Evolutionary conservation across 2,888 invertebrate species (phyloP), one percentile per base, ranked within the genome.

Genomic region (Amiota mariae): DNA sequence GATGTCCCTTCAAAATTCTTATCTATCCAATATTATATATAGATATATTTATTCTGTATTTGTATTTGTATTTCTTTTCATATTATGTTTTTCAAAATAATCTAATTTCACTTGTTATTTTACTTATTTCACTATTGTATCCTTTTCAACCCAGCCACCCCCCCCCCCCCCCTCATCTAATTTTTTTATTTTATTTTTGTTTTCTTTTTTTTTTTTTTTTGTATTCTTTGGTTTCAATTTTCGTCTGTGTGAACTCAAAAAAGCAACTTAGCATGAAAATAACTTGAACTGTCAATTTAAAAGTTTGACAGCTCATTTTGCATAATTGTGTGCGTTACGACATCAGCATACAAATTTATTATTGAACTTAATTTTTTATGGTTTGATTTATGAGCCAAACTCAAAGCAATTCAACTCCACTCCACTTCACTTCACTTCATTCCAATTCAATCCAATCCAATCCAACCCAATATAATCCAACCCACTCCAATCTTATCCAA

Each of bases 301-400:
- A 71, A 80, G 79, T 77, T 81, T 85, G 83, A 85, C 84, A 82
- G 83, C 78, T 80, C 82, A 81, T 80, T 80, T 80, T 80, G 80
- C 81, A 80, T 80, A 80, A 80, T 80, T 80, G 80, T 78, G 77
- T 74, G 67, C 76, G 77, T 71, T 76, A 78, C 78, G 74, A 78
- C 75, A 72, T 71, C 66, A 70, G 85, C 78, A 85, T 84, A 85
- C 82, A 80, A 84, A 85, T 83, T 80, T 81, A 78, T 82, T 83
- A 84, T 84, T 80, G 85, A 84, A 84, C 79, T 79, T 72, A 77
- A 78, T 75, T 82, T 80, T 81, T 80, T 81, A 83, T 85, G 83
- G 77, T 81, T 83, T 83, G 83, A 85, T 85, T 85, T 83, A 83
- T 83, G 83, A 81, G 79, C 75, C 49, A 66, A 49, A 12, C 48